Percentiles rank a stretch among this genome's conserved stretches.
Evolutionary conservation across 2,113 vertebrate species (phyloP).

Genomic region (Meles meles): DNA sequence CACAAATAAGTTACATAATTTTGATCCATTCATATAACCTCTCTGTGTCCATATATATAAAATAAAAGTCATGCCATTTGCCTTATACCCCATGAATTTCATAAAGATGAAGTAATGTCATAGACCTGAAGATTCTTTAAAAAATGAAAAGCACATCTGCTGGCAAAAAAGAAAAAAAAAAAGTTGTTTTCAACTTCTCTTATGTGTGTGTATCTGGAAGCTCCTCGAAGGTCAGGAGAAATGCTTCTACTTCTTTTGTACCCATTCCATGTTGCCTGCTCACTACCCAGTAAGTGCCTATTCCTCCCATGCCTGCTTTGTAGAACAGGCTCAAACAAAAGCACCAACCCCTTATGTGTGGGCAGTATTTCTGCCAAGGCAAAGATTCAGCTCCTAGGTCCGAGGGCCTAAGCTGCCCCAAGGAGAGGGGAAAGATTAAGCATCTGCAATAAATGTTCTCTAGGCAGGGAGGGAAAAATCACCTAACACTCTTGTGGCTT

Average conservation of each 20-base stretch:
- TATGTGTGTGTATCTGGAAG: background rate
- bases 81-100: background rate
- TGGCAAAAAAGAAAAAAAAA: background rate
- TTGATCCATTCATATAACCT: background rate
- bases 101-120: background rate
- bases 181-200: background rate
- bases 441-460: slow-evolving; percentile 55
- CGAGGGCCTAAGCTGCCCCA: background rate
- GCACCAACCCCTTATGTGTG: background rate
- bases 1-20: background rate
- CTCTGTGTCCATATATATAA: background rate
- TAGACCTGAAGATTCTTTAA: background rate
- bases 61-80: background rate
- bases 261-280: background rate
- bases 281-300: background rate
- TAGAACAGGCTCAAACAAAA: background rate
- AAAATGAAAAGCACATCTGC: background rate
- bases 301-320: background rate
- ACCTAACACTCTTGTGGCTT: slow-evolving; percentile 60
- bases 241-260: background rate
- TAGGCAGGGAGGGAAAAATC: slow-evolving; percentile 46
- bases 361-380: background rate
- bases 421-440: slow-evolving; percentile 28
- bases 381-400: background rate
- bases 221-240: background rate